A percentile compares a stretch with the other conserved stretches of the same genome.
Evolutionary conservation across 2,888 invertebrate species (phyloP).

Genomic region (Lycophotia porphyrea): DNA sequence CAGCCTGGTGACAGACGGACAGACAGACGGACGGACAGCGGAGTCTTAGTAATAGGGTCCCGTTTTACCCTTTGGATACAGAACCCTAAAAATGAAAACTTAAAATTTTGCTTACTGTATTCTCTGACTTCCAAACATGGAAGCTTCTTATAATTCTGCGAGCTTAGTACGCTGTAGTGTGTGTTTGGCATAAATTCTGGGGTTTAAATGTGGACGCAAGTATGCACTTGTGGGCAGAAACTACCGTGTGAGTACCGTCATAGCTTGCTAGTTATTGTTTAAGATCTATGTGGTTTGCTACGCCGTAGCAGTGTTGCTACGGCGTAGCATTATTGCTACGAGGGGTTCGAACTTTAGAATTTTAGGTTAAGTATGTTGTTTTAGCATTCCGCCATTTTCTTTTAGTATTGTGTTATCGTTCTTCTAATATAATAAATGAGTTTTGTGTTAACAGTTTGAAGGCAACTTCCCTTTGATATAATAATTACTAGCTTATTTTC

Average conservation of each 20-base stretch:
- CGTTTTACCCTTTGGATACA: too few relatives aligned
- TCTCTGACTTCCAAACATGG: slow-evolving; percentile 5
- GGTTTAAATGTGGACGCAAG: slow-evolving; percentile 23
- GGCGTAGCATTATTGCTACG: slow-evolving; percentile 19
- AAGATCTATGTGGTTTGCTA: slow-evolving; percentile 25
- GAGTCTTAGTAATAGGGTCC: too few relatives aligned
- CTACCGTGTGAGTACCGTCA: slow-evolving; percentile 10
- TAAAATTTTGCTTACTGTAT: background rate
- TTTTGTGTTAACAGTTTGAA: background rate
- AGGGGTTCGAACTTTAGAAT: background rate
- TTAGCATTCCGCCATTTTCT: background rate
- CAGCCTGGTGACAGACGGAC: too few relatives aligned
- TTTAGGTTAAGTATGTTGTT: background rate
- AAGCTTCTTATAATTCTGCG: slow-evolving; percentile 30
- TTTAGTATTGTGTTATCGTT: background rate
- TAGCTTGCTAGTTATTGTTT: slow-evolving; percentile 1
- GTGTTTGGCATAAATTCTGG: slow-evolving; percentile 39
- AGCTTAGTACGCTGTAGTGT: slow-evolving; percentile 15
- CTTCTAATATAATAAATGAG: background rate
- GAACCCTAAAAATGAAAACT: too few relatives aligned
- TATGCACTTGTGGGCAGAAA: slow-evolving; percentile 31
- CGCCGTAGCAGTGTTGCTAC: slow-evolving; percentile 29
- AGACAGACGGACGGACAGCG: too few relatives aligned
- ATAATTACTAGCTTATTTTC: background rate
- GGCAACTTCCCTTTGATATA: background rate